A percentile compares a stretch with the other conserved stretches of the same genome.
Evolutionary conservation across 2,888 invertebrate genomes (phyloP).

Genomic region (Diarsia brunnea): DNA sequence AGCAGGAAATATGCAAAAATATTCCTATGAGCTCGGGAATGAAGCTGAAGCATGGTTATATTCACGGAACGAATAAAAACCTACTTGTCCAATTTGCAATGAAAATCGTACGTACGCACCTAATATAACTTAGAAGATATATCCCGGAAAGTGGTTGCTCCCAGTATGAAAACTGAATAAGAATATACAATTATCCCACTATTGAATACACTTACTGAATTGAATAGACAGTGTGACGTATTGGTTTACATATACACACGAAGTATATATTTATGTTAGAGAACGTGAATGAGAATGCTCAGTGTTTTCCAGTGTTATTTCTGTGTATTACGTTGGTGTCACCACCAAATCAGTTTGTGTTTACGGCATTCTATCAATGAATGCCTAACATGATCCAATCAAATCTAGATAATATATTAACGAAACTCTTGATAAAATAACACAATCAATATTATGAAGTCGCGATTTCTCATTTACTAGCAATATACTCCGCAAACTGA

Average conservation of each 20-base stretch:
- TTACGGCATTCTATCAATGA: background rate
- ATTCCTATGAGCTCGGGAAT: constrained; percentile 67
- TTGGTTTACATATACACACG: background rate
- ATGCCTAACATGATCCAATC: background rate
- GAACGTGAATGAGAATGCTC: too few species aligned
- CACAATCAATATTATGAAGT: constrained; percentile 18
- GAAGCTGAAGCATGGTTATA: constrained; percentile 66
- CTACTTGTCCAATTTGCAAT: constrained; percentile 56
- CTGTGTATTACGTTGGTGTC: background rate
- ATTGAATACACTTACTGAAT: too few species aligned
- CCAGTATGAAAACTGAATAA: too few species aligned
- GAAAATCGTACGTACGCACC: constrained; percentile 29
- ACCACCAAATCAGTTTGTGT: background rate
- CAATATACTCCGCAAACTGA: constrained; percentile 6
- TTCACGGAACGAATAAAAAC: constrained; percentile 56
- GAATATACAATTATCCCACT: too few species aligned
- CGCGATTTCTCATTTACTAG: constrained; percentile 8
- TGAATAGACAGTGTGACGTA: background rate
- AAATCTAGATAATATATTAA: background rate
- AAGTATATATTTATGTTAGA: background rate
- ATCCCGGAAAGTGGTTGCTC: background rate
- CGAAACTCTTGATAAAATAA: background rate
- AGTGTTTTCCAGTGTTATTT: background rate
- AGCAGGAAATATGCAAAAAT: constrained; percentile 78
- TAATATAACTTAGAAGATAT: constrained; percentile 1